Percentiles rank a stretch among this genome's conserved stretches.
These are phyloP conservation scores for Malachius bipustulatus DNA, from an alignment of 2,888 invertebrate species.

Conservation along the genomic window DNA sequence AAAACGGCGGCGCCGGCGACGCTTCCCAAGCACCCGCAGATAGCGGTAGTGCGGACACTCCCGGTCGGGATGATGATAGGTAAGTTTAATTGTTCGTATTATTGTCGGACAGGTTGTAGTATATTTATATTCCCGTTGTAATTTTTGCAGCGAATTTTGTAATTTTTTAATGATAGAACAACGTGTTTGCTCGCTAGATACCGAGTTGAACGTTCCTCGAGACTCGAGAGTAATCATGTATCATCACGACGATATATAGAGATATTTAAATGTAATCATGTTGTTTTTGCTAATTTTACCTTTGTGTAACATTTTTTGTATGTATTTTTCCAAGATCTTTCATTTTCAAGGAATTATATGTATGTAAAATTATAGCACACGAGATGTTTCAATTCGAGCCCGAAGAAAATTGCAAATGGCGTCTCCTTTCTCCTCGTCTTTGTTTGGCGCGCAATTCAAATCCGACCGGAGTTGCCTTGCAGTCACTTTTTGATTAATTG, in stretches of 20 bases:
- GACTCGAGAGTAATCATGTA: too few relatives aligned
- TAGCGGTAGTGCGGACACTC: constrained; percentile 62
- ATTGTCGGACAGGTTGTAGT: not conserved
- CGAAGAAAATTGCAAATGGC: constrained; percentile 24
- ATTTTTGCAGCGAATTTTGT: constrained; percentile 7
- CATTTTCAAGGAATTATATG: constrained; percentile 16
- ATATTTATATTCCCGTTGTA: not conserved
- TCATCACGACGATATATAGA: too few relatives aligned
- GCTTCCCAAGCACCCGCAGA: constrained; percentile 52
- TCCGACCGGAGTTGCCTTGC: too few relatives aligned
- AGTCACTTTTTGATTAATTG: too few relatives aligned
- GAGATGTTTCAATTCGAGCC: too few relatives aligned
- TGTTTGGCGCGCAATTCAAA: constrained; percentile 29
- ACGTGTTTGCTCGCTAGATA: too few relatives aligned
- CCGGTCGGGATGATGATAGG: constrained; percentile 74
- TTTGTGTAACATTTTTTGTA: constrained; percentile 22
- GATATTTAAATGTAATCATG: too few relatives aligned
- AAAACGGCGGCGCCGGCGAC: constrained; percentile 50
- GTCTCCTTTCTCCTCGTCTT: too few relatives aligned
- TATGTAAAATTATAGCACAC: constrained; percentile 12
- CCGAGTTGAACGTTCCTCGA: too few relatives aligned
- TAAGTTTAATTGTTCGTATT: constrained; percentile 35
- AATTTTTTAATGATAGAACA: too few relatives aligned
- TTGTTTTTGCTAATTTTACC: constrained; percentile 18
- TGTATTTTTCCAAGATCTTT: constrained; percentile 22